These are phyloP conservation scores for Nasonia vitripennis DNA, from an alignment of 1,140 invertebrate genomes.

Conservation along the genomic window DNA sequence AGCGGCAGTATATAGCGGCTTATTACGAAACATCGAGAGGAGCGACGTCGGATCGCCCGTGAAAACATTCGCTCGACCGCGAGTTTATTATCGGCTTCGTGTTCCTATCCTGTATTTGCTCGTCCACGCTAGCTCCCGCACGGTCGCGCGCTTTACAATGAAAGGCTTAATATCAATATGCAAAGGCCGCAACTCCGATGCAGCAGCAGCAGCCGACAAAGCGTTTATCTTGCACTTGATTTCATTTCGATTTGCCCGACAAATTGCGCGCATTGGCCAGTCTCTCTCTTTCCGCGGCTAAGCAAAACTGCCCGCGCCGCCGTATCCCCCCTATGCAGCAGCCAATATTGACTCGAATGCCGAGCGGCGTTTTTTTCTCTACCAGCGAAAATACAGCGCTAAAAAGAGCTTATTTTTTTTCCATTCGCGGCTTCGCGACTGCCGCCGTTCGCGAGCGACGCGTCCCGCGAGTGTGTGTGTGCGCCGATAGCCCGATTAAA, in stretches of 20 bases:
- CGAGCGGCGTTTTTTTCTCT: conserved; percentile 12
- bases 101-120: conserved; percentile 30
- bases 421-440: conserved; percentile 52
- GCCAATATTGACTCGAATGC: conserved; percentile 62
- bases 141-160: conserved; percentile 49
- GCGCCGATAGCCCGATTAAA: conserved; percentile 65
- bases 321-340: conserved; percentile 43
- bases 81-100: conserved; percentile 46
- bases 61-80: conserved; percentile 47
- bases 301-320: conserved; percentile 50
- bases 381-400: conserved; percentile 30
- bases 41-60: not conserved
- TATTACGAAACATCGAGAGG: not conserved
- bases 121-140: not conserved
- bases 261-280: conserved; percentile 63
- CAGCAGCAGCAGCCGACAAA: conserved; percentile 56
- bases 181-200: conserved; percentile 60
- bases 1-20: not conserved
- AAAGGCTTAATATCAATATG: conserved; percentile 74
- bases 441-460: conserved; percentile 51
- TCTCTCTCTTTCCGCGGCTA: conserved; percentile 29
- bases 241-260: conserved; percentile 74
- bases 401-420: conserved; percentile 54
- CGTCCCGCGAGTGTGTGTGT: not conserved
- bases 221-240: conserved; percentile 75